A percentile compares a stretch with the other conserved stretches of the same genome.
Conservation (phyloP, 2,797 vertebrate species). For the Sebastes nivosus region DNA sequence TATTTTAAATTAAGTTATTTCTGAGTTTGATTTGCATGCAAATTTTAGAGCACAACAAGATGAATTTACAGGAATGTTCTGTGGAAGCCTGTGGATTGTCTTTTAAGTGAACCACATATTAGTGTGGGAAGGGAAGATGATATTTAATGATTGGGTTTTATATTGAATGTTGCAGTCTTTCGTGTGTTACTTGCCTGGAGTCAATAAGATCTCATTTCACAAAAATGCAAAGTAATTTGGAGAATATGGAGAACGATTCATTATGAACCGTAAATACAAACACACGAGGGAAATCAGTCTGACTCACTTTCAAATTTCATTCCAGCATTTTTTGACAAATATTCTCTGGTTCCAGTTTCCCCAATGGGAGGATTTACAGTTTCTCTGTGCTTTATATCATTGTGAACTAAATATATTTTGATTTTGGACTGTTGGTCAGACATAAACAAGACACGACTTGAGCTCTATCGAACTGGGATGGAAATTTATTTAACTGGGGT, state of each 20-base stretch:
- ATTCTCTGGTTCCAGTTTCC: neutral
- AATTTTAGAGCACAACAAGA: neutral
- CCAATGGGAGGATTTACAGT: neutral
- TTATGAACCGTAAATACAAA: conserved; percentile 10
- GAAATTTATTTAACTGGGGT: neutral
- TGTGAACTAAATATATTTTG: neutral
- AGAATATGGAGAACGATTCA: neutral
- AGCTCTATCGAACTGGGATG: neutral
- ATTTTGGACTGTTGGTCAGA: neutral
- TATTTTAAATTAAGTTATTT: neutral
- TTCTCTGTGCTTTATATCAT: neutral
- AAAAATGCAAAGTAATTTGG: conserved; percentile 10
- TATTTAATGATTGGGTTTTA: neutral
- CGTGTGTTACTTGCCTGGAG: neutral
- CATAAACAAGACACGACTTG: neutral
- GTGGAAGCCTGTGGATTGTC: neutral
- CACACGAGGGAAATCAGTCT: neutral
- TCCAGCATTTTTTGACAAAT: neutral
- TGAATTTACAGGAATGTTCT: neutral
- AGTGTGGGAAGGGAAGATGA: neutral
- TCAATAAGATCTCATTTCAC: conserved; percentile 12
- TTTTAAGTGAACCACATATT: neutral
- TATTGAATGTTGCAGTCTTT: neutral
- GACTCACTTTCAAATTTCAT: neutral
- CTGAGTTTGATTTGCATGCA: conserved; percentile 1